Percentiles rank a stretch among this genome's conserved stretches.
Evolutionary conservation across 2,113 vertebrate species (phyloP).

Genomic region (Aspidoscelis tigris): DNA sequence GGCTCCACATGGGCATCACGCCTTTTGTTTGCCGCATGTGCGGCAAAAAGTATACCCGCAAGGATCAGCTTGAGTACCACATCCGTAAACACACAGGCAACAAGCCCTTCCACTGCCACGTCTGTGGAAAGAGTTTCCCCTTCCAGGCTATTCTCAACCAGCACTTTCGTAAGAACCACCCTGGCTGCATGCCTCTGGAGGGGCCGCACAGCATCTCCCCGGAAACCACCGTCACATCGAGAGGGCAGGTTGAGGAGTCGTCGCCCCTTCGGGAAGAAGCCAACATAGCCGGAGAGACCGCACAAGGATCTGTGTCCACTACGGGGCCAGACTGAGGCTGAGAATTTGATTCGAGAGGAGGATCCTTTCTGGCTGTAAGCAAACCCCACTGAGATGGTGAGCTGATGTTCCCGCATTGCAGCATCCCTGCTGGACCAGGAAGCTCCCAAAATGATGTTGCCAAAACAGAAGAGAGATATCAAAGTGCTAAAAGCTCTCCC

Average conservation of each 20-base stretch:
- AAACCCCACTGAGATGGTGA: slow-evolving; percentile 63
- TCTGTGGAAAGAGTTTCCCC: slow-evolving; percentile 97
- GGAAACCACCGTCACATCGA: slow-evolving; percentile 91
- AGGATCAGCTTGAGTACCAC: slow-evolving; percentile 98
- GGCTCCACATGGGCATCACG: slow-evolving; percentile 98
- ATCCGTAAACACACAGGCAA: slow-evolving; percentile 99
- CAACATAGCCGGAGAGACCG: slow-evolving; percentile 80
- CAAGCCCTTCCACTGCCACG: slow-evolving; percentile 98
- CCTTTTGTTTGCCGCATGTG: slow-evolving; percentile 98
- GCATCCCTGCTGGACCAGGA: slow-evolving; percentile 69
- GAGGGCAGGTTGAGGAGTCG: slow-evolving; percentile 87
- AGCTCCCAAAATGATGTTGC: slow-evolving; percentile 75
- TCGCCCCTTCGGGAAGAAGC: slow-evolving; percentile 90
- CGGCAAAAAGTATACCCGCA: slow-evolving; percentile 98
- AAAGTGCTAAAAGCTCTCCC: slow-evolving; percentile 59
- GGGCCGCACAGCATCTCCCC: slow-evolving; percentile 95
- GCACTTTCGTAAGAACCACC: slow-evolving; percentile 99
- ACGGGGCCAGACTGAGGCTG: slow-evolving; percentile 90
- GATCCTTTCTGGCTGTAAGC: slow-evolving; percentile 58
- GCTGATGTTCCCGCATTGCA: slow-evolving; percentile 74
- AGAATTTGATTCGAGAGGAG: slow-evolving; percentile 47
- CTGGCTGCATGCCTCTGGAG: slow-evolving; percentile 90
- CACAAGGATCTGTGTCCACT: slow-evolving; percentile 93
- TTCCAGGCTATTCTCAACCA: slow-evolving; percentile 99
- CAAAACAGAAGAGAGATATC: slow-evolving; percentile 69